Conservation (phyloP, 2,888 invertebrate genomes). For the Acanthosepion pharaonis region DNA sequence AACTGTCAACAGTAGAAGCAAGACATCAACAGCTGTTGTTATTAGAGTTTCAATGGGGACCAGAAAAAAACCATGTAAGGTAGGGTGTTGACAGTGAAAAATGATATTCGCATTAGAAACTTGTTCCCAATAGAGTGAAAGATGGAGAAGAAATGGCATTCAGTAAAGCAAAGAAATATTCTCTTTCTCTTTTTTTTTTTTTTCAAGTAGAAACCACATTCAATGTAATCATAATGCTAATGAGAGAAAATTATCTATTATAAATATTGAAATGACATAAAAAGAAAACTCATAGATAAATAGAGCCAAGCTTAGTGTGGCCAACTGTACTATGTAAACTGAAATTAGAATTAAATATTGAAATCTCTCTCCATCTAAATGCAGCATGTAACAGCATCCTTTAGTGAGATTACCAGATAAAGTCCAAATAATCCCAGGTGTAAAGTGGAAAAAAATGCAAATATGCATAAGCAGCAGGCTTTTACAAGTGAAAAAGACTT, state of each 20-base stretch:
- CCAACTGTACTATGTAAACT: too few species aligned
- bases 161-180: background rate
- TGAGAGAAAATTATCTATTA: background rate
- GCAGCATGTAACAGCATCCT: too few species aligned
- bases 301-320: too few species aligned
- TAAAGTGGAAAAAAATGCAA: too few species aligned
- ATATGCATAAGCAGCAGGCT: too few species aligned
- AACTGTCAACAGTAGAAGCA: conserved; percentile 17
- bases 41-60: background rate
- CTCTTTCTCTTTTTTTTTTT: background rate
- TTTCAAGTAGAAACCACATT: background rate
- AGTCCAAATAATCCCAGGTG: too few species aligned
- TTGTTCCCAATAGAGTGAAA: background rate
- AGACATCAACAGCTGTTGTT: conserved; percentile 9
- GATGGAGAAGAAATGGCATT: background rate
- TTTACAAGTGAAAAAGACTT: too few species aligned
- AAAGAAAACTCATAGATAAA: background rate
- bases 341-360: too few species aligned
- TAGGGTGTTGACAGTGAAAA: background rate
- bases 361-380: too few species aligned
- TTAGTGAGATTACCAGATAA: too few species aligned
- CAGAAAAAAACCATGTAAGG: background rate
- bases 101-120: background rate
- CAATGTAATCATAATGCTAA: background rate
- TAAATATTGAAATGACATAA: background rate